Conservation (phyloP, 2,113 vertebrate species). For the human (Homo sapiens) region DNA sequence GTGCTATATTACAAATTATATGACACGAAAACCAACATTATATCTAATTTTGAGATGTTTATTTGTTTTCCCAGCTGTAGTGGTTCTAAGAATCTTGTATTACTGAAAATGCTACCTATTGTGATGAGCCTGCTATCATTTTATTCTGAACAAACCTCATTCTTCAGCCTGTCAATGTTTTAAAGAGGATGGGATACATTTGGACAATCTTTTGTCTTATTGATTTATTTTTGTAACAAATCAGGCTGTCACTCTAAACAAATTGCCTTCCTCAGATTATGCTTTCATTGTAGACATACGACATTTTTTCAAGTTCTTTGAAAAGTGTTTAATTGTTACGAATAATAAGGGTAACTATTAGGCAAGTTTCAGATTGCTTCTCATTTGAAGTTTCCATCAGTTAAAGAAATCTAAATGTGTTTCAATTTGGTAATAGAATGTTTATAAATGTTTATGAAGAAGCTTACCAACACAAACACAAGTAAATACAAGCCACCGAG, state of each 20-base stretch:
- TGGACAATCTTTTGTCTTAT: background rate
- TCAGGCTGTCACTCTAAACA: background rate
- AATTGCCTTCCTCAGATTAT: background rate
- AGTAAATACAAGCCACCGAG: background rate
- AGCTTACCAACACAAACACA: background rate
- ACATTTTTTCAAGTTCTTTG: conserved; percentile 13
- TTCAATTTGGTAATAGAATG: background rate
- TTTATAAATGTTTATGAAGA: background rate
- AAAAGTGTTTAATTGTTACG: background rate
- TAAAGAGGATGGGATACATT: background rate
- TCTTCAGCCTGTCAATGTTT: background rate
- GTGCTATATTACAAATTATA: background rate
- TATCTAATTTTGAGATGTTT: background rate
- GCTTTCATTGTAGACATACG: background rate
- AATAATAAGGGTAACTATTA: background rate
- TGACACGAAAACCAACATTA: background rate
- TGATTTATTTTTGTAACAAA: conserved; percentile 47
- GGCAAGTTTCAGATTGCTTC: background rate
- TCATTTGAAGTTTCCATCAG: background rate
- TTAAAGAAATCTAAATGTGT: background rate
- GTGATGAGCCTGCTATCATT: background rate
- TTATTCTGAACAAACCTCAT: background rate
- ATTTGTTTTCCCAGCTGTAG: background rate
- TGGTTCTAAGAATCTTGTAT: background rate
- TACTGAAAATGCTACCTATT: background rate